Evolutionary conservation across 2,888 invertebrate species (phyloP).

Genomic region (Helobdella robusta): DNA sequence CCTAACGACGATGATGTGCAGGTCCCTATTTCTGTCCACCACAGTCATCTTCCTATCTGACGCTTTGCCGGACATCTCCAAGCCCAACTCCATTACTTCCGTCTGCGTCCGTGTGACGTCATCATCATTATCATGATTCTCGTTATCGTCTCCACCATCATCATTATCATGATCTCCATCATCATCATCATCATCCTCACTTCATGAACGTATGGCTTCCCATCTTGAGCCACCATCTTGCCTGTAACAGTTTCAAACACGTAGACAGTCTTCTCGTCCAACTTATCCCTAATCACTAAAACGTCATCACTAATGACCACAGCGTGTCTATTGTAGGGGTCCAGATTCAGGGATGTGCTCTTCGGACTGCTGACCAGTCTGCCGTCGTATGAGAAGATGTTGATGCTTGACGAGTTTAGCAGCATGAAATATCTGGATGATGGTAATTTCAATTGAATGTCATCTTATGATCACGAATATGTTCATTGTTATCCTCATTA

Average conservation of each 20-base stretch:
- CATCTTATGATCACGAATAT: too few relatives aligned
- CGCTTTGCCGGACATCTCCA: slow-evolving; percentile 73
- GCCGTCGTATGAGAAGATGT: slow-evolving; percentile 86
- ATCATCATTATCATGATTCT: background rate
- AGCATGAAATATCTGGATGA: slow-evolving; percentile 81
- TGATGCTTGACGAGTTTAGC: slow-evolving; percentile 71
- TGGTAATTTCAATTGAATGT: too few relatives aligned
- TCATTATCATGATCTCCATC: background rate
- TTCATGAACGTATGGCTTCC: slow-evolving; percentile 54
- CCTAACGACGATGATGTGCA: slow-evolving; percentile 64
- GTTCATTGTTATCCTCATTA: too few relatives aligned
- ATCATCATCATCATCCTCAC: slow-evolving; percentile 18
- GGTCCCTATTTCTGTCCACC: slow-evolving; percentile 77
- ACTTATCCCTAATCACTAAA: slow-evolving; percentile 72
- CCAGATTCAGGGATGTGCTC: slow-evolving; percentile 70
- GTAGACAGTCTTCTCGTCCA: slow-evolving; percentile 72
- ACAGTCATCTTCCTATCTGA: slow-evolving; percentile 74
- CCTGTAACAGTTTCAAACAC: slow-evolving; percentile 72
- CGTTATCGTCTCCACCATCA: background rate
- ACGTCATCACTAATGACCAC: slow-evolving; percentile 77
- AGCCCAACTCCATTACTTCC: slow-evolving; percentile 68
- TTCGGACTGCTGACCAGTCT: slow-evolving; percentile 72
- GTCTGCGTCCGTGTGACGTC: slow-evolving; percentile 48
- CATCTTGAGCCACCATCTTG: slow-evolving; percentile 62
- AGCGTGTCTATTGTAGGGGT: slow-evolving; percentile 65